Conservation (phyloP, 2,888 invertebrate species). For the Eilema depressum region DNA sequence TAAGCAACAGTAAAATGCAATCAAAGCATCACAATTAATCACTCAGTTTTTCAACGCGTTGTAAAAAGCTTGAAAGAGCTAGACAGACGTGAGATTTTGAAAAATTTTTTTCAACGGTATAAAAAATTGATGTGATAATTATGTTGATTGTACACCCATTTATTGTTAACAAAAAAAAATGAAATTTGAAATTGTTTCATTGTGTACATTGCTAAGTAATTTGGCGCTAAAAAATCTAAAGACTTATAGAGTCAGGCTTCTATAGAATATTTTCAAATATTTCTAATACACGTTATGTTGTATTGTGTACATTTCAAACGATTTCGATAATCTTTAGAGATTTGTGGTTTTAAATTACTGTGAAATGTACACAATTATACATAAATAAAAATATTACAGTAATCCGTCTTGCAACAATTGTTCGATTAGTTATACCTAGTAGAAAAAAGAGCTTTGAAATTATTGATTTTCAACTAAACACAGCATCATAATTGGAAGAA, state of each 20-base stretch:
- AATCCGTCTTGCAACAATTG: neutral
- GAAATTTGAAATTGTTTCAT: slow-evolving; percentile 6
- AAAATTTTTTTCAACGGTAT: slow-evolving; percentile 20
- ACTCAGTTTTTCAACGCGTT: slow-evolving; percentile 39
- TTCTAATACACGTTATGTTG: neutral
- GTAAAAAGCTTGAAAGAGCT: slow-evolving; percentile 34
- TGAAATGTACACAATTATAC: neutral
- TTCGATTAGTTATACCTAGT: neutral
- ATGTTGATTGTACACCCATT: neutral
- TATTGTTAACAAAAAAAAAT: slow-evolving; percentile 1
- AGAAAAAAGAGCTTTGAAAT: neutral
- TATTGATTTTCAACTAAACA: neutral
- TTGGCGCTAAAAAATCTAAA: neutral
- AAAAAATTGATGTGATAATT: slow-evolving; percentile 18
- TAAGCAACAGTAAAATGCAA: slow-evolving; percentile 44
- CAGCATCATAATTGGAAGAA: neutral
- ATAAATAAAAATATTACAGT: neutral
- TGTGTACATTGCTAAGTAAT: slow-evolving; percentile 4
- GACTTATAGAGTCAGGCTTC: neutral
- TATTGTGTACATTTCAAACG: neutral
- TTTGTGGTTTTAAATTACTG: neutral
- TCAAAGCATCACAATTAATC: slow-evolving; percentile 48
- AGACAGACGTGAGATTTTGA: slow-evolving; percentile 26
- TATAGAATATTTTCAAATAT: slow-evolving; percentile 1
- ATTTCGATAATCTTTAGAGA: neutral